Conservation (phyloP, 2,797 vertebrate genomes). For the Brachyrhaphis roseni region DNA sequence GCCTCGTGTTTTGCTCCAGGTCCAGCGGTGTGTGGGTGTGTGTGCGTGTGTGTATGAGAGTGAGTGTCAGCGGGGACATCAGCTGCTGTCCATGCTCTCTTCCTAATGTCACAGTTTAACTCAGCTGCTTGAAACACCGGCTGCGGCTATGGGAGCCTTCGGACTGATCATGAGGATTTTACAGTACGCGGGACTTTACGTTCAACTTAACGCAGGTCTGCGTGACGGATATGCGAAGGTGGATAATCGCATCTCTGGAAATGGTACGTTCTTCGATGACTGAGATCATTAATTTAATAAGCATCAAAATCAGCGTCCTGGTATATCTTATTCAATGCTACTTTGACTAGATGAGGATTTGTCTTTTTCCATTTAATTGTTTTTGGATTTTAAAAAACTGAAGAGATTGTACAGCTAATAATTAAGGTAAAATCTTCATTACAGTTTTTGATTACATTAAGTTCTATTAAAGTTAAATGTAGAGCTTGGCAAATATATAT, state of each 20-base stretch:
- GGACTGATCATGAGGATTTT: constrained; percentile 83
- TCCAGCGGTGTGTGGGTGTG: constrained; percentile 37
- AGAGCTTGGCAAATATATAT: too few relatives aligned
- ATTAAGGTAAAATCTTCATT: neutral
- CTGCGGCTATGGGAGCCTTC: constrained; percentile 81
- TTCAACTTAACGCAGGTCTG: constrained; percentile 86
- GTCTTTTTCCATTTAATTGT: neutral
- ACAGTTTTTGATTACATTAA: neutral
- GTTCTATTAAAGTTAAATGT: neutral
- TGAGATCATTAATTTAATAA: neutral
- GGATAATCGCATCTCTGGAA: constrained; percentile 84
- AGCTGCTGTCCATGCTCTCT: constrained; percentile 31
- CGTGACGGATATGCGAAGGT: constrained; percentile 74
- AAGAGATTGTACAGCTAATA: neutral
- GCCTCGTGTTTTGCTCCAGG: constrained; percentile 25
- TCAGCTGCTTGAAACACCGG: constrained; percentile 54
- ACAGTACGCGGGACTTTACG: constrained; percentile 88
- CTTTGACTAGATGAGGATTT: neutral
- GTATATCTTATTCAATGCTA: neutral
- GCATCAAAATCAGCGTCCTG: neutral
- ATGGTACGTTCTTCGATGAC: constrained; percentile 79
- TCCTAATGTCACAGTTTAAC: constrained; percentile 74
- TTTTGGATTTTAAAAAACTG: neutral
- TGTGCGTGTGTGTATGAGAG: too few relatives aligned
- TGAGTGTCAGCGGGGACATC: constrained; percentile 27